Conservation (phyloP, 2,888 invertebrate species). For the Leptopilina drosophilae region DNA sequence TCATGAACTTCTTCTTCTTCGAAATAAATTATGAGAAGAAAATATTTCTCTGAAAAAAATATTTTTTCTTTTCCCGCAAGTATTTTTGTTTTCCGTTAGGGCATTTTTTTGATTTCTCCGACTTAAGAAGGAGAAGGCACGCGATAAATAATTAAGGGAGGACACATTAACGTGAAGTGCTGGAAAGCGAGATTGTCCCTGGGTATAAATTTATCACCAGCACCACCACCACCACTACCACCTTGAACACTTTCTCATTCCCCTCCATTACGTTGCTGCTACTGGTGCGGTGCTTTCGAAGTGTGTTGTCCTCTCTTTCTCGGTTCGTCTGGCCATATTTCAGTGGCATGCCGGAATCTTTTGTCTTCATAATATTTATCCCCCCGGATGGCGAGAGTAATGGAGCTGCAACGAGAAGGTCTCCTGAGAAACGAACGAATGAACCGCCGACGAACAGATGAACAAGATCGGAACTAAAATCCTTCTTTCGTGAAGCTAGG, state of each 20-base stretch:
- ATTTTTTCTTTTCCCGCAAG: not conserved
- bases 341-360: slow-evolving; percentile 67
- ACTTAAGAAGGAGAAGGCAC: slow-evolving; percentile 41
- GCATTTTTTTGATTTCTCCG: not conserved
- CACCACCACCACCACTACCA: slow-evolving; percentile 27
- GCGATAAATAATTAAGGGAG: slow-evolving; percentile 64
- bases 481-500: slow-evolving; percentile 53
- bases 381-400: slow-evolving; percentile 66
- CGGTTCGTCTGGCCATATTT: slow-evolving; percentile 62
- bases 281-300: not conserved
- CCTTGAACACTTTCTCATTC: slow-evolving; percentile 18
- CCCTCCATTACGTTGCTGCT: not conserved
- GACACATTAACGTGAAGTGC: slow-evolving; percentile 64
- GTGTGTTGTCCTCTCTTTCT: slow-evolving; percentile 42
- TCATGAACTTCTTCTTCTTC: no score
- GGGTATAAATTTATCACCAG: slow-evolving; percentile 63
- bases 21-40: no score
- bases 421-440: slow-evolving; percentile 56
- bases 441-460: slow-evolving; percentile 51
- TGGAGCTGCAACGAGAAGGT: slow-evolving; percentile 63
- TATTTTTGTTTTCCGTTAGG: not conserved
- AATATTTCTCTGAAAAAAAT: no score
- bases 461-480: slow-evolving; percentile 61
- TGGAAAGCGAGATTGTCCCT: slow-evolving; percentile 61
- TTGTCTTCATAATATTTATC: slow-evolving; percentile 74